Evolutionary conservation across 2,888 invertebrate species (phyloP), one percentile per base, ranked within the genome.

Genomic region (Clostera curtula): DNA sequence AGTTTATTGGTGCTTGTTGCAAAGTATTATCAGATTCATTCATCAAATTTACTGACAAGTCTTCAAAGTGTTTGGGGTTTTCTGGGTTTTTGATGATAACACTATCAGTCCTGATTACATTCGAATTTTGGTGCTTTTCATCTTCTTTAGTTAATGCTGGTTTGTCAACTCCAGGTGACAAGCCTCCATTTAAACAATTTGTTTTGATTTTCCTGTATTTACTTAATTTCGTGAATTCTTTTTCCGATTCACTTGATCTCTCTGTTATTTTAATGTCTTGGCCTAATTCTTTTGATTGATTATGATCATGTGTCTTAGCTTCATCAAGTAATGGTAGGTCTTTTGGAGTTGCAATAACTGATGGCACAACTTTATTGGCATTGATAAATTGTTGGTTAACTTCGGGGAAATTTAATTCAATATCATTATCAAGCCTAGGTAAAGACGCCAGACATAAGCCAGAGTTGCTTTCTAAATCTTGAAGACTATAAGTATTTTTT

Each of bases 1-100:
- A 56, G 38, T 65, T 63, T 12, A 64, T 58, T 17, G 63, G 49
- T 19, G 29, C 28, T 8, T 47, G 40, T 34, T 58, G 56, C 28
- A 35, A 29, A 21, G 36, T 31, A 7, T 16, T 12, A n/a, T 30
- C 20, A 2, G 22, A 21, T 31, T 43, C 31, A 31, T 29, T 34
- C 12, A 36, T 22, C 24, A 16, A 21, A 28, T 40, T 34, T 4
- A 33, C 13, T 8, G 33, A 27, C 21, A 34, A 34, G 13, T 37
- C 54, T 34, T 68, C 66, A 21, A 40, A 41, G 27, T 43, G 53
- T 49, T 66, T 73, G 2, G 42, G 36, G 41, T 70, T 80, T 35
- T 83, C 83, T 6, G 82, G 82, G 58, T 82, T 83, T 63, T 82
- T 79, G 34, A 82, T 82, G 15, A 83, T 83, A 2, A 83, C 83